phyloP scores from a whole-genome alignment of 2,113 vertebrate species.

The Xiphophorus couchianus region DNA sequence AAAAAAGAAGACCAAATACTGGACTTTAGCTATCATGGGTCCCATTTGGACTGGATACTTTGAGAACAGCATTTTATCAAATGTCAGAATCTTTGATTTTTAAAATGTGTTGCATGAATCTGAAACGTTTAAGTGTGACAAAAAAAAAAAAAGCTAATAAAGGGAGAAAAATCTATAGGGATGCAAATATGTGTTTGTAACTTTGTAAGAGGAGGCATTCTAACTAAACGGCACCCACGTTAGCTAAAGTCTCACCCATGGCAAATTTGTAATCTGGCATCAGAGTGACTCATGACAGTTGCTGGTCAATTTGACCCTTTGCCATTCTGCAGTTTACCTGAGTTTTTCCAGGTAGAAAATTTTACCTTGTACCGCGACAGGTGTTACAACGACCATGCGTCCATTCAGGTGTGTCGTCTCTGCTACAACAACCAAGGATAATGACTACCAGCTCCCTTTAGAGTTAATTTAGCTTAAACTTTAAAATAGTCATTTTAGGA shows the following conservation, averaged over 20 bases:
- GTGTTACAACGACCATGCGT: background rate
- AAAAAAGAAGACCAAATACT: background rate
- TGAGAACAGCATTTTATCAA: background rate
- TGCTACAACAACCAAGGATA: background rate
- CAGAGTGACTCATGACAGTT: slow-evolving; percentile 15
- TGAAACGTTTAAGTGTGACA: background rate
- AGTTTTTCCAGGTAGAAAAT: background rate
- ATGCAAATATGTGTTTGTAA: background rate
- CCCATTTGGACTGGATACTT: slow-evolving; percentile 25
- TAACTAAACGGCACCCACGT: background rate
- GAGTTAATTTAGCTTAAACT: background rate
- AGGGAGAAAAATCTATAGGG: background rate
- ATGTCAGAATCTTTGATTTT: background rate
- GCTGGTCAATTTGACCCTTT: background rate
- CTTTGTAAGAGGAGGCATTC: too few species aligned
- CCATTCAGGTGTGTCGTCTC: background rate
- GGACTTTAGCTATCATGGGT: slow-evolving; percentile 9
- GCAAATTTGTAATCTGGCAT: slow-evolving; percentile 21
- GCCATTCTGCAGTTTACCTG: background rate
- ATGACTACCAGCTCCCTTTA: background rate
- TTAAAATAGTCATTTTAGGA: background rate
- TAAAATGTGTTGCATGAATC: background rate
- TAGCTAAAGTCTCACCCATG: background rate
- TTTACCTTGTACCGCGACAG: background rate
- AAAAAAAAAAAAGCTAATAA: background rate